Percentiles rank a stretch among this genome's conserved stretches.
Evolutionary conservation across 2,113 vertebrate genomes (phyloP).

Genomic region (Paradisaea rubra): DNA sequence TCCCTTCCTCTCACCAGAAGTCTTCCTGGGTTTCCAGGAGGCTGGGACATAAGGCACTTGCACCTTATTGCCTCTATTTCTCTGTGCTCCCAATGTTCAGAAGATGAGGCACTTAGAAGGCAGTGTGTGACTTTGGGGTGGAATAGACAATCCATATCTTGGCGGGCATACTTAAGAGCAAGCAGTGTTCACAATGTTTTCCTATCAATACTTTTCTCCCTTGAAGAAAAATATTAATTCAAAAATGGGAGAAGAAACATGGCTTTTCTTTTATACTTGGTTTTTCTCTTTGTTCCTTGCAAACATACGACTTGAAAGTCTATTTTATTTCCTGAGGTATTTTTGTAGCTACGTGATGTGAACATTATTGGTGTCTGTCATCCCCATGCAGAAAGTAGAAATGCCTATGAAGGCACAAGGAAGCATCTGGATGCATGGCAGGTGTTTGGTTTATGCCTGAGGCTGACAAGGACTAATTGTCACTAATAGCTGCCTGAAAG

Average conservation of each 20-base stretch:
- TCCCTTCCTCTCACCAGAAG: not conserved
- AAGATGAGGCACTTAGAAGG: not conserved
- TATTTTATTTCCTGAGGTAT: not conserved
- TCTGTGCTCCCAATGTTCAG: not conserved
- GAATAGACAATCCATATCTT: not conserved
- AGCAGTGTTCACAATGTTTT: not conserved
- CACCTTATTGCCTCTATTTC: not conserved
- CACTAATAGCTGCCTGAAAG: not conserved
- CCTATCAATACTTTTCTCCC: not conserved
- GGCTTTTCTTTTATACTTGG: not conserved
- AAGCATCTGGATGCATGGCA: not conserved
- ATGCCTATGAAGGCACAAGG: not conserved
- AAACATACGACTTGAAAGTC: not conserved
- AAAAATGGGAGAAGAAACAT: not conserved
- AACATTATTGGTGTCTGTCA: not conserved
- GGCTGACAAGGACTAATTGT: not conserved
- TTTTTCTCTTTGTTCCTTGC: not conserved
- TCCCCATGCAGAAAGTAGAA: not conserved
- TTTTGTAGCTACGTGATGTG: not conserved
- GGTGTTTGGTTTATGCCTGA: not conserved
- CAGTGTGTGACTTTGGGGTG: not conserved
- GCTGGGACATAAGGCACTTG: not conserved
- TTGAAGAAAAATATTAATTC: not conserved
- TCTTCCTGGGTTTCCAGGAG: not conserved
- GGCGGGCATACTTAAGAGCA: not conserved